Conservation (phyloP, 2,888 invertebrate species). For the Polyommatus iphigenia region DNA sequence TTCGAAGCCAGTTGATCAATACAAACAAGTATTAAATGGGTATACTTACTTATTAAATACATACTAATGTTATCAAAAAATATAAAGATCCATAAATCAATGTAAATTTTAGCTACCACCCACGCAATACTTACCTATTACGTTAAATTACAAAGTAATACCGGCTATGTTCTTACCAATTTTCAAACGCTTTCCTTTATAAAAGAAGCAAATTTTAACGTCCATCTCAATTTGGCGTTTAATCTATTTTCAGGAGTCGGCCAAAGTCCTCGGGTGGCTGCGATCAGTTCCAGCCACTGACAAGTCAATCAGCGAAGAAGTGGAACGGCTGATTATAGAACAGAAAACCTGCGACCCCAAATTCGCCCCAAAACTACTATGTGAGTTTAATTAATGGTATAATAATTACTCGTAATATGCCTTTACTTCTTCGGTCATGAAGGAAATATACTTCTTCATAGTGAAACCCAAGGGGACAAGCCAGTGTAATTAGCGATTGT, state of each 20-base stretch:
- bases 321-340: slow-evolving; percentile 61
- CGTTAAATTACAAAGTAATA: too few relatives aligned
- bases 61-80: too few relatives aligned
- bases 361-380: slow-evolving; percentile 66
- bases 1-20: too few relatives aligned
- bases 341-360: slow-evolving; percentile 65
- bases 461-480: neutral
- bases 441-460: neutral
- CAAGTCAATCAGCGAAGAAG: slow-evolving; percentile 58
- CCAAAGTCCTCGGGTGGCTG: slow-evolving; percentile 66
- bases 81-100: too few relatives aligned
- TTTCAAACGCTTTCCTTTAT: neutral
- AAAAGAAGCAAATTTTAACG: neutral
- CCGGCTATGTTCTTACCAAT: too few relatives aligned
- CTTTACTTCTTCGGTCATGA: neutral
- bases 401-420: too few relatives aligned
- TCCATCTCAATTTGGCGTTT: neutral
- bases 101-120: too few relatives aligned
- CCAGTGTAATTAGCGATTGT: neutral
- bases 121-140: too few relatives aligned
- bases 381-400: slow-evolving; percentile 52
- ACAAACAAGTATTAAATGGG: too few relatives aligned
- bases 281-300: slow-evolving; percentile 62
- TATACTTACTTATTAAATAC: too few relatives aligned
- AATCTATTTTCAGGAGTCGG: slow-evolving; percentile 58